phyloP scores from a whole-genome alignment of 2,113 vertebrate species.

The Stegostoma tigrinum region DNA sequence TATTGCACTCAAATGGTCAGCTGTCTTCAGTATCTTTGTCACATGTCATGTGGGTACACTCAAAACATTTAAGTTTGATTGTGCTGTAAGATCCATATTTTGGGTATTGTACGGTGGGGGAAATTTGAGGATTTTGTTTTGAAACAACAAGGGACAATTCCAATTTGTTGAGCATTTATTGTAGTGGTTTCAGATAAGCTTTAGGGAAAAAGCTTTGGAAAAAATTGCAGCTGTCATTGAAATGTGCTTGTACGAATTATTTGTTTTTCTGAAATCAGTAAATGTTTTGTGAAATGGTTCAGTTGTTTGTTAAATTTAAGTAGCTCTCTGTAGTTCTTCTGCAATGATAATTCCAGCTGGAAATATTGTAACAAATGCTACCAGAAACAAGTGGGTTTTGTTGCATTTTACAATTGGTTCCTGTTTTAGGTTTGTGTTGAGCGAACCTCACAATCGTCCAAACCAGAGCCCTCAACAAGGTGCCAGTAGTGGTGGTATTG shows the following conservation, averaged over 20 bases:
- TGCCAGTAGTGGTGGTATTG: slow-evolving; percentile 63
- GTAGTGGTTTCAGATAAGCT: not conserved
- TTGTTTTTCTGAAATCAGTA: not conserved
- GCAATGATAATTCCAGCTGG: not conserved
- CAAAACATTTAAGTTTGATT: not conserved
- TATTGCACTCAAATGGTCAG: not conserved
- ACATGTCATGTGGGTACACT: too few relatives aligned
- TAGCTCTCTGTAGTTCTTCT: not conserved
- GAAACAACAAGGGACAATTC: not conserved
- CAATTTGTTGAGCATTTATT: not conserved
- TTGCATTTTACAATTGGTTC: not conserved
- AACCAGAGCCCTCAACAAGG: slow-evolving; percentile 69
- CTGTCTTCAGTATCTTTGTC: not conserved
- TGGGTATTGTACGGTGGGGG: not conserved
- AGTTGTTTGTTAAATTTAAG: not conserved
- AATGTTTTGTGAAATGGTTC: not conserved
- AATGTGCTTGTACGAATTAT: not conserved
- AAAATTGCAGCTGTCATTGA: not conserved
- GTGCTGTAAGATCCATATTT: not conserved
- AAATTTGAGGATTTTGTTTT: not conserved
- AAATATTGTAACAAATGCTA: not conserved
- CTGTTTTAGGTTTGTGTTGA: slow-evolving; percentile 78
- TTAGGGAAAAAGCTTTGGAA: not conserved
- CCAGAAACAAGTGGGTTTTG: not conserved
- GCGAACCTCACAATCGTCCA: slow-evolving; percentile 82